Base-by-base conservation (phyloP, 2,797 vertebrate genomes). In the Bovichtus variegatus region DNA sequence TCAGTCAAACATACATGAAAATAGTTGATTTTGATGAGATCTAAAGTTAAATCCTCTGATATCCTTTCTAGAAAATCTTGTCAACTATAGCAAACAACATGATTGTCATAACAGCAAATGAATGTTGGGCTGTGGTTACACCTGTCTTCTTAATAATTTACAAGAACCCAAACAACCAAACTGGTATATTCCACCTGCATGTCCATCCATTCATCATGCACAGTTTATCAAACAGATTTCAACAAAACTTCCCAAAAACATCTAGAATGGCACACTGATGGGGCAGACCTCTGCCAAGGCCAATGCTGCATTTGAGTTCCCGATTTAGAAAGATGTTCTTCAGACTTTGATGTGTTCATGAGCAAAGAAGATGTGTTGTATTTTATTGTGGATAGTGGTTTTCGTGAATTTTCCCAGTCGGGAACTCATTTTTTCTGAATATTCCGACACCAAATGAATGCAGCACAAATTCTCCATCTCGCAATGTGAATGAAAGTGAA, bases 21-120 rank as follows among this genome's bases (percentile, higher is more conserved):
- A 76, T 9, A 59, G 40, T 46, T 53, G 53, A 13, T 40, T 62
- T 51, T 64, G 29, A 71, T 61, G 54, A 65, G 60, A 50, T 53
- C 38, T 53, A 25, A 61, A 38, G 34, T 43, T 2, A 41, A 57
- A 57, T 43, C 23, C 51, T 69, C 49, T 21, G 19, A 29, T 29
- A 43, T 27, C 31, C 18, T 55, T 76, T 49, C 0, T 6, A 10
- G 34, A 54, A 58, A 60, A 49, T 25, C 47, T 15, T 2, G 8
- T 46, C 10, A 65, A 34, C 11, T 13, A 23, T 10, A 21, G 1
- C 4, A 55, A 58, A 19, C 27, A 55, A 21, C 43, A 18, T 27
- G 19, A 41, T 49, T 58, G 41, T 38, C 12, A 9, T 16, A 12
- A 36, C 25, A 63, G 29, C 5, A 3, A 31, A 46, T 36, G 9